Percentiles rank a stretch among this genome's conserved stretches.
Conservation (phyloP, 1,140 invertebrate genomes). For the Nasonia longicornis region DNA sequence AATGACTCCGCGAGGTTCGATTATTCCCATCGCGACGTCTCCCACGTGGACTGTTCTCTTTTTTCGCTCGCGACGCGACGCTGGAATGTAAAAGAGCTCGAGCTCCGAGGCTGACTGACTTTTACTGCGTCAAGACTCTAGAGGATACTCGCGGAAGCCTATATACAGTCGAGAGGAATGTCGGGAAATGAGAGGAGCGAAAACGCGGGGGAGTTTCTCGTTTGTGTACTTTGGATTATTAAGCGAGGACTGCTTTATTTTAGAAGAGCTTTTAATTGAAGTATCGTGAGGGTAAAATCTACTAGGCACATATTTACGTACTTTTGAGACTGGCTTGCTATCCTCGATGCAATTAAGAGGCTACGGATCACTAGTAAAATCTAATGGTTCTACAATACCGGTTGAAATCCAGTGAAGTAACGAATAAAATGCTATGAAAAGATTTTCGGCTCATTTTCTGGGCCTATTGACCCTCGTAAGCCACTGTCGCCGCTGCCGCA, state of each 20-base stretch:
- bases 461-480: neutral
- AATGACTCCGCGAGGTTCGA: neutral
- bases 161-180: no score
- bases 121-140: neutral
- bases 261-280: no score
- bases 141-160: neutral
- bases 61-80: neutral
- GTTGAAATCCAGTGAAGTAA: no score
- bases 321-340: no score
- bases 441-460: neutral
- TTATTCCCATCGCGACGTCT: neutral
- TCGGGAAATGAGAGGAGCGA: neutral
- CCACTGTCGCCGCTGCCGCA: neutral
- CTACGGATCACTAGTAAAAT: neutral
- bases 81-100: neutral
- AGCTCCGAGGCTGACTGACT: neutral
- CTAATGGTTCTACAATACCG: no score
- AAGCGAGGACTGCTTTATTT: no score
- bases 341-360: no score
- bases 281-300: neutral
- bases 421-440: no score
- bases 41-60: neutral
- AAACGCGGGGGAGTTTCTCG: no score
- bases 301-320: no score
- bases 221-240: no score